Conservation (phyloP, 2,113 vertebrate species). For the Fregata magnificens region DNA sequence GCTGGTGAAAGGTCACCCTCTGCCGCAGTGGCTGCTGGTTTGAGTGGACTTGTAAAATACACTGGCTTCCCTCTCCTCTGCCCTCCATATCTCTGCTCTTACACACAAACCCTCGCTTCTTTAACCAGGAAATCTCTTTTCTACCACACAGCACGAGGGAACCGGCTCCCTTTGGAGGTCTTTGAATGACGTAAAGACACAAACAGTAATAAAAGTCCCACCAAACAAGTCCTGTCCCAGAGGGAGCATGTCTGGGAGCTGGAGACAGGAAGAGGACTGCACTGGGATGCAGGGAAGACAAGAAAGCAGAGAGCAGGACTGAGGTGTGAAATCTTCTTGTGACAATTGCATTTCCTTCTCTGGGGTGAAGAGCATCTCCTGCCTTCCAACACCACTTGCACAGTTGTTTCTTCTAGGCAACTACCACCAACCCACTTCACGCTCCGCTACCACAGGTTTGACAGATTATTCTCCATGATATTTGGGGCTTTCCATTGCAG, state of each 20-base stretch:
- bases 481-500: background rate
- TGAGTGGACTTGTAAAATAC: background rate
- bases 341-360: background rate
- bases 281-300: background rate
- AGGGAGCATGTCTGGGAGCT: background rate
- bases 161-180: background rate
- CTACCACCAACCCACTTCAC: background rate
- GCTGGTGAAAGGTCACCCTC: background rate
- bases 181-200: background rate
- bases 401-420: background rate
- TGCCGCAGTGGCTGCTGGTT: background rate
- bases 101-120: background rate
- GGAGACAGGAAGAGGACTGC: background rate
- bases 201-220: background rate
- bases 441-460: background rate
- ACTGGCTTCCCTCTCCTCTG: background rate
- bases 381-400: background rate
- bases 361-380: background rate
- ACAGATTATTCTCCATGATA: background rate
- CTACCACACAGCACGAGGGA: rapidly evolving
- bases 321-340: background rate
- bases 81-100: background rate
- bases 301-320: background rate
- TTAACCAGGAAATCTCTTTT: background rate
- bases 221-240: background rate